These are phyloP conservation scores for Paracyclopina nana DNA, from an alignment of 1,140 invertebrate species.

Conservation along the genomic window DNA sequence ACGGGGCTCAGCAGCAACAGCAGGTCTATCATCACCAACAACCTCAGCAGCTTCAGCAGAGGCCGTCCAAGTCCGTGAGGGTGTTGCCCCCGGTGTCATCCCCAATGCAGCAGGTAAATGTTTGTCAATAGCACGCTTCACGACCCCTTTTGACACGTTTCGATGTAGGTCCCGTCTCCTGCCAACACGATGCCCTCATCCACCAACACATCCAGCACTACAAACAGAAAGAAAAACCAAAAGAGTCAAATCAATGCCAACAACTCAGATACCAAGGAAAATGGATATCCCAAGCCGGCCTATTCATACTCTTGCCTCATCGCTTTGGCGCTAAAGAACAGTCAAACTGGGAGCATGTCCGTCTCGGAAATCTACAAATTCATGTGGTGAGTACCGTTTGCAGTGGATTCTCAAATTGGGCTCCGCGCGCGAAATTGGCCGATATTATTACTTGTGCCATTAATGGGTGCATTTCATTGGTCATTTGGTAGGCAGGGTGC, in stretches of 20 bases:
- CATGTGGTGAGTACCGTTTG: slow-evolving; percentile 59
- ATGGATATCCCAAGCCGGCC: slow-evolving; percentile 73
- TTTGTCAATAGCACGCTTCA: too few species aligned
- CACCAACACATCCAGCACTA: slow-evolving; percentile 20
- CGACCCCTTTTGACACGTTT: too few species aligned
- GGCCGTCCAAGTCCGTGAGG: slow-evolving; percentile 8
- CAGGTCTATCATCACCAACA: not conserved
- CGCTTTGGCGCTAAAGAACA: slow-evolving; percentile 91
- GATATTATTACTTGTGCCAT: too few species aligned
- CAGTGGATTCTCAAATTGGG: not conserved
- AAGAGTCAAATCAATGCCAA: slow-evolving; percentile 29
- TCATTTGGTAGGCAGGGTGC: too few species aligned
- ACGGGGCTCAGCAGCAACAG: not conserved
- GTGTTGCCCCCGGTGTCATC: slow-evolving; percentile 10
- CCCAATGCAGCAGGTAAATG: slow-evolving; percentile 16
- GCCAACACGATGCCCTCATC: slow-evolving; percentile 20
- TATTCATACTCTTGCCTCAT: slow-evolving; percentile 96
- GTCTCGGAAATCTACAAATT: slow-evolving; percentile 97
- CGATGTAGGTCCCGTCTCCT: not conserved
- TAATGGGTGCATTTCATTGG: too few species aligned
- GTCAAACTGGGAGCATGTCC: slow-evolving; percentile 70
- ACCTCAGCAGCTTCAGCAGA: not conserved
- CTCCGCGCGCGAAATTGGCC: too few species aligned
- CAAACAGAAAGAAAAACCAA: slow-evolving; percentile 19
- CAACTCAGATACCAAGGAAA: slow-evolving; percentile 24